Conservation (phyloP, 2,113 vertebrate genomes). For the Perccottus glenii region DNA sequence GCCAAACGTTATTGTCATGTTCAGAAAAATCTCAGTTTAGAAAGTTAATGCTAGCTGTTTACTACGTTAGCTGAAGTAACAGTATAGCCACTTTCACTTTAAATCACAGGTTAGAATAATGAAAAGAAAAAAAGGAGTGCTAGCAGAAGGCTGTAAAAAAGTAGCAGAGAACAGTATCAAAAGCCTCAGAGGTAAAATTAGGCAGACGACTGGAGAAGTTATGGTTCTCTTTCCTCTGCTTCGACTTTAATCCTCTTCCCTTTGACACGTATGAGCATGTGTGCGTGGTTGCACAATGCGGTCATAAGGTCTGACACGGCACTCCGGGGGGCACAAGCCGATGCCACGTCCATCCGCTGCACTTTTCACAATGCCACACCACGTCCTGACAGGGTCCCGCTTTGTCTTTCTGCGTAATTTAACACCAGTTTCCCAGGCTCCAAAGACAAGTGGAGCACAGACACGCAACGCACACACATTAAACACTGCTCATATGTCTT, state of each 20-base stretch:
- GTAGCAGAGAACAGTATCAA: not conserved
- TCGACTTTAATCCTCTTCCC: constrained; percentile 22
- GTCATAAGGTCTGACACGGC: constrained; percentile 80
- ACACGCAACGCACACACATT: constrained; percentile 49
- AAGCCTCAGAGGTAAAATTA: constrained; percentile 6
- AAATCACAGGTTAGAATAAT: too few species aligned
- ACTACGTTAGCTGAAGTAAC: too few species aligned
- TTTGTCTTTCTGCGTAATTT: constrained; percentile 82
- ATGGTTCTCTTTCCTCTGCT: constrained; percentile 10
- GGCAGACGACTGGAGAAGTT: not conserved
- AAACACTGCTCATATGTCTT: constrained; percentile 67
- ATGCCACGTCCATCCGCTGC: constrained; percentile 75
- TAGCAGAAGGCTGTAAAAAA: not conserved
- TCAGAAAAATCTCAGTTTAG: too few species aligned
- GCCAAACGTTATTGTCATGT: too few species aligned
- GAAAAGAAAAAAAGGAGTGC: too few species aligned
- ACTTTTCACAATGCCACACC: constrained; percentile 56
- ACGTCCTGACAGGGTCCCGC: constrained; percentile 77
- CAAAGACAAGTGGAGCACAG: constrained; percentile 43
- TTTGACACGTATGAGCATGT: constrained; percentile 13
- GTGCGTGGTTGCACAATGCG: constrained; percentile 48
- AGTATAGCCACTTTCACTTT: too few species aligned
- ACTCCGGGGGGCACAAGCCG: constrained; percentile 73
- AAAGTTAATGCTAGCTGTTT: too few species aligned
- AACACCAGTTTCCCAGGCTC: constrained; percentile 72